phyloP scores from a whole-genome alignment of 2,797 vertebrate genomes.

The Columba guinea region DNA sequence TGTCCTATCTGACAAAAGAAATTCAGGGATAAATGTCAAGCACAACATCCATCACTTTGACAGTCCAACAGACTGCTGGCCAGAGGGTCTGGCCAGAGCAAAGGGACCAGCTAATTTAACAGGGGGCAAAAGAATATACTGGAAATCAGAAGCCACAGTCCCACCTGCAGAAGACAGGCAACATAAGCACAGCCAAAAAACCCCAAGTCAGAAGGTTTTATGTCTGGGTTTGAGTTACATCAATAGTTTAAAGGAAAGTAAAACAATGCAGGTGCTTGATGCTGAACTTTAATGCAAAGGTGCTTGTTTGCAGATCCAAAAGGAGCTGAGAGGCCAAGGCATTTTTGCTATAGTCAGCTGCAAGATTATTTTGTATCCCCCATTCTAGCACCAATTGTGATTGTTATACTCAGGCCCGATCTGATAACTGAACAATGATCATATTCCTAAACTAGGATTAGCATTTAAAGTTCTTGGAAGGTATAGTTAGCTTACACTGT shows the following conservation, averaged over 20 bases:
- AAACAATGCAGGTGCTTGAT: not conserved
- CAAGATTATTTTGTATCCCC: not conserved
- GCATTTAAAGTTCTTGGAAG: not conserved
- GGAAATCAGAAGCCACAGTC: not conserved
- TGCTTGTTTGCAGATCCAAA: not conserved
- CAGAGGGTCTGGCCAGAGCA: not conserved
- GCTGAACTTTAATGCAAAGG: not conserved
- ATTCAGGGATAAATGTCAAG: not conserved
- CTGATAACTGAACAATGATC: not conserved
- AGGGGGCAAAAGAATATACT: not conserved
- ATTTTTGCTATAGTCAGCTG: not conserved
- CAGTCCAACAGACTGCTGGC: not conserved
- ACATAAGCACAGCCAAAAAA: not conserved
- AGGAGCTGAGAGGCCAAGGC: not conserved
- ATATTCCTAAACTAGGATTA: not conserved
- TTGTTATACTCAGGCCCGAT: not conserved
- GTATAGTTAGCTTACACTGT: not conserved
- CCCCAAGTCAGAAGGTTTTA: rapidly evolving
- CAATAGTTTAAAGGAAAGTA: not conserved
- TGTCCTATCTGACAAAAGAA: not conserved
- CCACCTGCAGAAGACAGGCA: not conserved
- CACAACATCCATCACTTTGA: not conserved
- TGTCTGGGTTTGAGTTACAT: not conserved
- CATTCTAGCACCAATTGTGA: not conserved
- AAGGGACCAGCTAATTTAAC: not conserved